Conservation (phyloP, 1,140 invertebrate species). For the Monochamus saltuarius region DNA sequence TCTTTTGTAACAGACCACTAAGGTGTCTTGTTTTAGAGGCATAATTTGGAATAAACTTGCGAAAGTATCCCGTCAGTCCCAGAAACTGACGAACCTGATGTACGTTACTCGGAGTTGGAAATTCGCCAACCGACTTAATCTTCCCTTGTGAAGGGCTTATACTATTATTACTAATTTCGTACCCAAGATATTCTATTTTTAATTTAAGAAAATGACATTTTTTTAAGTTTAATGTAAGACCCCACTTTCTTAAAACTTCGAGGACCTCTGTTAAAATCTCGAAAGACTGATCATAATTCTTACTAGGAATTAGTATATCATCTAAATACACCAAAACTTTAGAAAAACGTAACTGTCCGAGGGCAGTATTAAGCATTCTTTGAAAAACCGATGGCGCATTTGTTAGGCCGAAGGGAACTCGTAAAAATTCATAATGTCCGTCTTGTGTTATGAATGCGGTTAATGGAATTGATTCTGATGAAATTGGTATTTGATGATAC, state of each 20-base stretch:
- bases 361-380: background rate
- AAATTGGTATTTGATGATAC: slow-evolving; percentile 36
- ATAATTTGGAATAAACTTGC: too few species aligned
- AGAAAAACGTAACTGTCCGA: slow-evolving; percentile 19
- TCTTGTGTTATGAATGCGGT: slow-evolving; percentile 49
- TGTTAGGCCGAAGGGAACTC: slow-evolving; percentile 53
- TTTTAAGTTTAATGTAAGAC: background rate
- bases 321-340: slow-evolving; percentile 42
- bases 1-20: too few species aligned
- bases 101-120: too few species aligned
- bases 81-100: too few species aligned
- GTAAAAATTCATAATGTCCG: slow-evolving; percentile 50
- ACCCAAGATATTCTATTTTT: too few species aligned
- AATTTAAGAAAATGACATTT: too few species aligned
- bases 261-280: slow-evolving; percentile 31
- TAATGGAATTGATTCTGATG: slow-evolving; percentile 43
- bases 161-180: too few species aligned
- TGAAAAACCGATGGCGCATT: slow-evolving; percentile 42
- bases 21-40: too few species aligned
- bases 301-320: slow-evolving; percentile 42
- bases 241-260: slow-evolving; percentile 29
- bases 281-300: slow-evolving; percentile 40
- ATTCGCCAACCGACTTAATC: too few species aligned
- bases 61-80: too few species aligned
- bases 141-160: too few species aligned